Percentiles rank a stretch among this genome's conserved stretches.
Evolutionary conservation across 2,888 invertebrate genomes (phyloP).

Genomic region (Euphydryas editha): DNA sequence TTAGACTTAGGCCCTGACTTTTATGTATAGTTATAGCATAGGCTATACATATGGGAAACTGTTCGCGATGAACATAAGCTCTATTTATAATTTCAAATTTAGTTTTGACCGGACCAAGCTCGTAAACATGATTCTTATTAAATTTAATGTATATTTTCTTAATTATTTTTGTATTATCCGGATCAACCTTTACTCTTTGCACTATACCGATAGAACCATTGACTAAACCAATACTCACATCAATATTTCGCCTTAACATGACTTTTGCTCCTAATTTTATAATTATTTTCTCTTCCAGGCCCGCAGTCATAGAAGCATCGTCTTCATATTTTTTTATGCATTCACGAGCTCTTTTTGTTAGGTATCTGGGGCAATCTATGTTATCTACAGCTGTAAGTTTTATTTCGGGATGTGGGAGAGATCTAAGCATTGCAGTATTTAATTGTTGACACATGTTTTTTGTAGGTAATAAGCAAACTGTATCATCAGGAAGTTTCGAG

Average conservation of each 20-base stretch:
- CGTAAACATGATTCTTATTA: slow-evolving; percentile 27
- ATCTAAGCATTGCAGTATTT: slow-evolving; percentile 48
- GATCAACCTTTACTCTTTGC: slow-evolving; percentile 28
- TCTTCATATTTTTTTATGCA: slow-evolving; percentile 40
- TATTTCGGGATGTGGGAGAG: slow-evolving; percentile 12
- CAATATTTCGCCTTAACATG: slow-evolving; percentile 40
- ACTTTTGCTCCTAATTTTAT: slow-evolving; percentile 39
- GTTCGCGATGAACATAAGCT: slow-evolving; percentile 42
- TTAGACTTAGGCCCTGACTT: slow-evolving; percentile 32
- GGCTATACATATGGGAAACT: slow-evolving; percentile 40
- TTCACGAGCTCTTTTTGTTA: slow-evolving; percentile 23
- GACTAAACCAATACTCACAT: slow-evolving; percentile 35
- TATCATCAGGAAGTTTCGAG: slow-evolving; percentile 40
- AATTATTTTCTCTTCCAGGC: slow-evolving; percentile 38
- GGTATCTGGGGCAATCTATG: not conserved
- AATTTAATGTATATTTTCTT: slow-evolving; percentile 33
- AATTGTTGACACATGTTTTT: slow-evolving; percentile 48
- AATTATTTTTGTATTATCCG: slow-evolving; percentile 28
- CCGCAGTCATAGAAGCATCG: slow-evolving; percentile 40
- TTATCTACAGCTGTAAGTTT: not conserved
- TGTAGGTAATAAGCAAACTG: slow-evolving; percentile 51
- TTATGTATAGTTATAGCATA: slow-evolving; percentile 38
- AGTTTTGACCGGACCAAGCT: slow-evolving; percentile 20
- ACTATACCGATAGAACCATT: slow-evolving; percentile 39
- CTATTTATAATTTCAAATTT: slow-evolving; percentile 43